Evolutionary conservation across 2,797 vertebrate genomes (phyloP).

Genomic region (Valencia hispanica): DNA sequence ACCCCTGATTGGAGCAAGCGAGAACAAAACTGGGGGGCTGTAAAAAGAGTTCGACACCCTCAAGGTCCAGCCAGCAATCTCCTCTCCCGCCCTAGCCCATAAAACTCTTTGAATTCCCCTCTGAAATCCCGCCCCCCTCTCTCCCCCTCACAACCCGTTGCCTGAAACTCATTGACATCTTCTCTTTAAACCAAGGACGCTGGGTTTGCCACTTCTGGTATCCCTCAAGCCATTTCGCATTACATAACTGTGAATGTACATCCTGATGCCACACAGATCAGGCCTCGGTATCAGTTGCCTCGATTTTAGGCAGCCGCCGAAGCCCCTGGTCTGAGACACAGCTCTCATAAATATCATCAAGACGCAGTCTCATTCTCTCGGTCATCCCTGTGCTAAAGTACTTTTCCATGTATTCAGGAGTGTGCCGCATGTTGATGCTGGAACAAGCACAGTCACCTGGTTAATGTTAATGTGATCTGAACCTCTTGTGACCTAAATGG

Average conservation of each 20-base stretch:
- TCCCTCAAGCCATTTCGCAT: slow-evolving; percentile 46
- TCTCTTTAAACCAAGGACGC: slow-evolving; percentile 42
- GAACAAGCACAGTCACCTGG: slow-evolving; percentile 41
- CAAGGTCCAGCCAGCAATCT: slow-evolving; percentile 77
- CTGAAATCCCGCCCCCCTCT: slow-evolving; percentile 29
- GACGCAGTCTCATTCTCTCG: slow-evolving; percentile 38
- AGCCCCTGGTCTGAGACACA: slow-evolving; percentile 9
- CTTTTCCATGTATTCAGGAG: slow-evolving; percentile 48
- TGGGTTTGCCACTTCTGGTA: slow-evolving; percentile 35
- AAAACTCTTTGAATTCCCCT: slow-evolving; percentile 76
- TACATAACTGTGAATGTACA: slow-evolving; percentile 43
- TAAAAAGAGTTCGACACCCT: slow-evolving; percentile 83
- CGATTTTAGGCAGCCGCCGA: slow-evolving; percentile 26
- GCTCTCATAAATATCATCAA: slow-evolving; percentile 26
- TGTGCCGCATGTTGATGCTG: slow-evolving; percentile 28
- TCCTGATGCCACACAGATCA: slow-evolving; percentile 43
- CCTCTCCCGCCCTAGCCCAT: slow-evolving; percentile 68
- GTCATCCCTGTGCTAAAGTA: slow-evolving; percentile 35
- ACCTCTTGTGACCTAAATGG: slow-evolving; percentile 11
- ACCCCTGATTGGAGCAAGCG: slow-evolving; percentile 67
- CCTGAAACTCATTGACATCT: slow-evolving; percentile 41
- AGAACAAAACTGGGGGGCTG: slow-evolving; percentile 69
- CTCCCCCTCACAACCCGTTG: neutral
- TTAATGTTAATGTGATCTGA: slow-evolving; percentile 28
- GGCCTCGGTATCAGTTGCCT: slow-evolving; percentile 12